These are phyloP conservation scores for Noturus placidus DNA, from an alignment of 2,113 vertebrate genomes.

Conservation along the genomic window DNA sequence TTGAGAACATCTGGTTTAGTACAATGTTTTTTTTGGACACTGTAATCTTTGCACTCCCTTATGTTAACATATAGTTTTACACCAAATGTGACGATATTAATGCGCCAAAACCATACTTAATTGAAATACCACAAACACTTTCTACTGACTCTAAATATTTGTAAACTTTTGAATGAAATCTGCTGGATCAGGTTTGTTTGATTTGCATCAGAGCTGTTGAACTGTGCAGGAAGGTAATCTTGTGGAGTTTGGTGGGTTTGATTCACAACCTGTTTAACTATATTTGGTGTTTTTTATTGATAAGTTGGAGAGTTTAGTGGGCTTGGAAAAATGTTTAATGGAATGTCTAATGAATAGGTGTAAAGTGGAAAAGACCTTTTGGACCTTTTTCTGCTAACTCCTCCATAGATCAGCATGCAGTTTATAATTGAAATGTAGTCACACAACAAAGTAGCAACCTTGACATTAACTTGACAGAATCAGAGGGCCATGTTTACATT, in stretches of 20 bases:
- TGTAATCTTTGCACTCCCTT: background rate
- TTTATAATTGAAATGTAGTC: background rate
- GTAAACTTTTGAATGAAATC: background rate
- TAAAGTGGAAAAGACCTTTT: background rate
- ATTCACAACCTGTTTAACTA: background rate
- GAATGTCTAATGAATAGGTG: background rate
- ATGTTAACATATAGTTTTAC: background rate
- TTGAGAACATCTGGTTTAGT: background rate
- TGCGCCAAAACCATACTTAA: background rate
- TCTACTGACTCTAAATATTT: background rate
- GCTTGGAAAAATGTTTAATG: background rate
- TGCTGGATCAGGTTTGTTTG: constrained; percentile 14
- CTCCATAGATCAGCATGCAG: background rate
- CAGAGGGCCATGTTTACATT: background rate
- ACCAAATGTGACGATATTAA: background rate
- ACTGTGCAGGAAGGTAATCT: background rate
- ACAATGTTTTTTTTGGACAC: background rate
- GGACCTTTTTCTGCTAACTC: background rate
- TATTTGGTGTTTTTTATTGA: background rate
- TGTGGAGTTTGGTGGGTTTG: background rate
- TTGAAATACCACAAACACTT: background rate
- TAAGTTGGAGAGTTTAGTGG: background rate
- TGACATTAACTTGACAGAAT: background rate
- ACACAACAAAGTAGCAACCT: background rate
- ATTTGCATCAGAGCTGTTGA: background rate